Evolutionary conservation across 2,888 invertebrate genomes (phyloP).

Genomic region (Drosophila ezoana): DNA sequence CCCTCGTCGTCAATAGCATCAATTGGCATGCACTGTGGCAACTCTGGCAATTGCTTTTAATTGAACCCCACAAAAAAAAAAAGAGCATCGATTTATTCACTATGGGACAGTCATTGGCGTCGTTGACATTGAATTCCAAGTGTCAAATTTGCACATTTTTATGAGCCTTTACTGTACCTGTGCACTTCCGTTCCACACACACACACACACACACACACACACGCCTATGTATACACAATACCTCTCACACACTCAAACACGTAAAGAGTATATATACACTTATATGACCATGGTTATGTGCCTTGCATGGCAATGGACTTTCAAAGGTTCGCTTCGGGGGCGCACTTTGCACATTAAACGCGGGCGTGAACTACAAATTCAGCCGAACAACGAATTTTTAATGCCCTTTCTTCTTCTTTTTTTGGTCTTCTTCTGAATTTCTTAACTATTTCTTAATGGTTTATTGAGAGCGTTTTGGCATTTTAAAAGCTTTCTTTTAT

Average conservation of each 20-base stretch:
- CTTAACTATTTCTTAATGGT: no score
- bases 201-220: not conserved
- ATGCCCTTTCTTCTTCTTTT: no score
- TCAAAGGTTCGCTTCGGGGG: slow-evolving; percentile 35
- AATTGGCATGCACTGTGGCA: slow-evolving; percentile 14
- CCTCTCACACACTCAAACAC: not conserved
- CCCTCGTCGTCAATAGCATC: not conserved
- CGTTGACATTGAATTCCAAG: slow-evolving; percentile 71
- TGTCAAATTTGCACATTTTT: slow-evolving; percentile 62
- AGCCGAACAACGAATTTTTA: not conserved
- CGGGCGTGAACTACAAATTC: not conserved
- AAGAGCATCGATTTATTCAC: slow-evolving; percentile 27
- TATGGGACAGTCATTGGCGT: slow-evolving; percentile 20
- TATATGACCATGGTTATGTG: slow-evolving; percentile 39
- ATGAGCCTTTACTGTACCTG: slow-evolving; percentile 68
- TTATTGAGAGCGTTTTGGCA: no score
- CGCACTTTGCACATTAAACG: slow-evolving; percentile 48
- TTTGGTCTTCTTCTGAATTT: no score
- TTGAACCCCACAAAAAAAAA: slow-evolving; percentile 27
- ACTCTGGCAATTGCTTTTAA: slow-evolving; percentile 35
- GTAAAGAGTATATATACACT: not conserved
- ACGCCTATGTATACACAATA: not conserved
- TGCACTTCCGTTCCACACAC: slow-evolving; percentile 54
- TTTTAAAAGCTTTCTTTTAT: no score
- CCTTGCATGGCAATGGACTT: slow-evolving; percentile 63